phyloP scores from a whole-genome alignment of 2,888 invertebrate genomes.

The Polydesmus complanatus region DNA sequence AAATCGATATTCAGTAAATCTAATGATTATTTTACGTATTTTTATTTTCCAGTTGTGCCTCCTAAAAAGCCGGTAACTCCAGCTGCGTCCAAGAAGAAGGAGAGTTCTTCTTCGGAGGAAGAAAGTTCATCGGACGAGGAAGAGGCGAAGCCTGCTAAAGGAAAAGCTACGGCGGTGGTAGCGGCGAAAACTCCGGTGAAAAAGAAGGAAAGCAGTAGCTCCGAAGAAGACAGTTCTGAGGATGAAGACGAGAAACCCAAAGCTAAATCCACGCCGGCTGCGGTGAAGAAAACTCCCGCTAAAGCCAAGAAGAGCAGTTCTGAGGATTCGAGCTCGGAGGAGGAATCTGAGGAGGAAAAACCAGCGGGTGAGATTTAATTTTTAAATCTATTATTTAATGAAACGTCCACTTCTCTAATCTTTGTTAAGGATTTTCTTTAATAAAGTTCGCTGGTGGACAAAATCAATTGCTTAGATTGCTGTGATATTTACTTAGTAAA shows the following conservation, averaged over 20 bases:
- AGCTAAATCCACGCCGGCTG: constrained; percentile 1
- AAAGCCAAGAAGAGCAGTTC: background rate
- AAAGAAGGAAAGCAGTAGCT: constrained; percentile 25
- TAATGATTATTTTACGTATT: too few species aligned
- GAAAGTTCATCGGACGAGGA: constrained; percentile 14
- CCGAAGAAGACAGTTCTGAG: constrained; percentile 29
- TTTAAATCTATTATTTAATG: too few species aligned
- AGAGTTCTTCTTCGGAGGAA: constrained; percentile 2
- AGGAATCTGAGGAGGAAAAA: background rate
- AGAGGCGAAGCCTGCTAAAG: constrained; percentile 23
- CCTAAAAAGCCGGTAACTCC: background rate
- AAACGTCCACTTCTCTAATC: too few species aligned
- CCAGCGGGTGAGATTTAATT: too few species aligned
- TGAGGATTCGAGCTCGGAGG: constrained; percentile 10
- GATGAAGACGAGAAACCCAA: constrained; percentile 24
- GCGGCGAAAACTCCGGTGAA: background rate
- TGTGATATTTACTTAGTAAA: too few species aligned
- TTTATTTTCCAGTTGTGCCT: too few species aligned
- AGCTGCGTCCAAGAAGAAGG: background rate
- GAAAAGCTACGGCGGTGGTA: background rate
- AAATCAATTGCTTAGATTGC: too few species aligned
- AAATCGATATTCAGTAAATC: too few species aligned
- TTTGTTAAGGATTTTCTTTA: too few species aligned
- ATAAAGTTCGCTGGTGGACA: too few species aligned
- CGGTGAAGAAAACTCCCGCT: constrained; percentile 9